Conservation (phyloP, 2,888 invertebrate species). For the Heliconius charithonia region DNA sequence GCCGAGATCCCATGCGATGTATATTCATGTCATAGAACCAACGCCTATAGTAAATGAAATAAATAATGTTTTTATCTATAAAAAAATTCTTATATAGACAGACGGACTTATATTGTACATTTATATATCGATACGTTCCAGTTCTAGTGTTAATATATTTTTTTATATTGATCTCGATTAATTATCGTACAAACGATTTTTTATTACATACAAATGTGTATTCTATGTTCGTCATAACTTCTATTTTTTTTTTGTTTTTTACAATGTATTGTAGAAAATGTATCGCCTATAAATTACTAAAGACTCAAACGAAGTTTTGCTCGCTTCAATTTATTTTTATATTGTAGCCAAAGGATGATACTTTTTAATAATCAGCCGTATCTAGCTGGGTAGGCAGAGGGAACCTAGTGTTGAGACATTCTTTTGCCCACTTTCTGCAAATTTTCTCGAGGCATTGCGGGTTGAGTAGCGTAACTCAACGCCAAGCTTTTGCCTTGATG, state of each 20-base stretch:
- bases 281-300: neutral
- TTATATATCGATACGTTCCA: neutral
- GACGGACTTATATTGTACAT: neutral
- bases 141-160: neutral
- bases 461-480: too few relatives aligned
- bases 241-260: neutral
- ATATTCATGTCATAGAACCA: constrained; percentile 13
- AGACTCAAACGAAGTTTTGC: too few relatives aligned
- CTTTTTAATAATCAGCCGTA: too few relatives aligned
- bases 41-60: neutral
- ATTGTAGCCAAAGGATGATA: too few relatives aligned
- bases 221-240: neutral
- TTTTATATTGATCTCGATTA: constrained; percentile 11
- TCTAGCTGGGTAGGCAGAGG: too few relatives aligned
- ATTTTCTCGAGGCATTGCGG: too few relatives aligned
- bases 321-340: too few relatives aligned
- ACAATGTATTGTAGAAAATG: neutral
- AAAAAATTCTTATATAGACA: neutral
- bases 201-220: neutral
- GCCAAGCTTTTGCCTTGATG: too few relatives aligned
- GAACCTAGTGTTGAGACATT: too few relatives aligned
- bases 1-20: constrained; percentile 3
- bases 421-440: too few relatives aligned
- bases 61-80: constrained; percentile 8
- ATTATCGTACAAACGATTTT: neutral